phyloP scores from a whole-genome alignment of 2,797 vertebrate genomes.

The Cossypha dichroa region DNA sequence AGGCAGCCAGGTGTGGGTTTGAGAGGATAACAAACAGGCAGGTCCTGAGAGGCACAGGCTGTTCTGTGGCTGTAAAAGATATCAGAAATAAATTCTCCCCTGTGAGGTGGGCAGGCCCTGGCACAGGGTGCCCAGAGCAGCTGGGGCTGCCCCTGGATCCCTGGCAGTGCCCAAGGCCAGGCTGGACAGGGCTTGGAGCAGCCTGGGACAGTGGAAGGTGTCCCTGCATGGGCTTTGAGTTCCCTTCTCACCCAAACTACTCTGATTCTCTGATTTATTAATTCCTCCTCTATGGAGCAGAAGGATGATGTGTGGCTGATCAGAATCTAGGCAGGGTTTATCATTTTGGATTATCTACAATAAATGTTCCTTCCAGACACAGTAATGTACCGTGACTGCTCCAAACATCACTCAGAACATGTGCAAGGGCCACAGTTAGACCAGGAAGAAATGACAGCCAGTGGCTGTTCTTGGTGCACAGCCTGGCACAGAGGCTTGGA shows the following conservation, averaged over 20 bases:
- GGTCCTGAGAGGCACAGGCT: not conserved
- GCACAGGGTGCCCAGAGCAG: not conserved
- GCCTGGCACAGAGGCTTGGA: not conserved
- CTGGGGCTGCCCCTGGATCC: not conserved
- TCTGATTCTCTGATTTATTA: not conserved
- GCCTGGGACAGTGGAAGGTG: accelerated
- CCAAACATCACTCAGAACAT: not conserved
- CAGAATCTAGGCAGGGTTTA: conserved; percentile 2
- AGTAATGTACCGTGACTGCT: not conserved
- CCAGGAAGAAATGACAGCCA: not conserved
- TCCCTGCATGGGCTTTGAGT: not conserved
- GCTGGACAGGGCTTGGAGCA: not conserved
- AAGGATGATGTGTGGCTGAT: not conserved
- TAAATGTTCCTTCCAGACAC: conserved; percentile 6
- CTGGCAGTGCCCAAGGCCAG: accelerated
- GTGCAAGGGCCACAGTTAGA: not conserved
- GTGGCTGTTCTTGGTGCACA: not conserved
- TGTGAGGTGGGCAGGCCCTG: not conserved
- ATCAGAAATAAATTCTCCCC: not conserved
- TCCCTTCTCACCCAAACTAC: not conserved
- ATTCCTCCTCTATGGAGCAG: not conserved
- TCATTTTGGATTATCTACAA: conserved; percentile 1
- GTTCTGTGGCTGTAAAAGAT: not conserved
- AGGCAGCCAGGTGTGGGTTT: not conserved
- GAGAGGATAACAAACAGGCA: not conserved